These are phyloP conservation scores for Benitochromis conjunctus DNA, from an alignment of 2,113 vertebrate species.

Conservation along the genomic window DNA sequence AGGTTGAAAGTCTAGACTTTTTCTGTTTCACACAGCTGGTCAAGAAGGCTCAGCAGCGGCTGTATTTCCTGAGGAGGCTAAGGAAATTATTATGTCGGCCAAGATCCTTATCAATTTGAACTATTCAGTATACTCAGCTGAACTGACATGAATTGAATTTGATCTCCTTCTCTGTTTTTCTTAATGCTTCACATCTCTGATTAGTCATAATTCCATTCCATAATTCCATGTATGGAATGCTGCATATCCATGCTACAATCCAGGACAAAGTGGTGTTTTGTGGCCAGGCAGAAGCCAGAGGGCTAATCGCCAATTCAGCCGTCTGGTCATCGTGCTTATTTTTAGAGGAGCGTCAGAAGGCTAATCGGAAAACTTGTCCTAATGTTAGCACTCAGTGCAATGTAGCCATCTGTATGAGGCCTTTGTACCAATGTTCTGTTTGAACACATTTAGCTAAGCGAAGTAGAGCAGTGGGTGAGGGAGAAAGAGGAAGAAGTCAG, in stretches of 20 bases:
- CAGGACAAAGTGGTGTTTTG: background rate
- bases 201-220: conserved; percentile 51
- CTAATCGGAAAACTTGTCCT: conserved; percentile 33
- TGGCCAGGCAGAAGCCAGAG: conserved; percentile 2
- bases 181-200: conserved; percentile 26
- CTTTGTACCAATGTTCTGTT: background rate
- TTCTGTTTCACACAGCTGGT: too few relatives aligned
- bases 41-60: too few relatives aligned
- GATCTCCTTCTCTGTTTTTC: background rate
- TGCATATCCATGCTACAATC: background rate
- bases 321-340: conserved; percentile 56
- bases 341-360: conserved; percentile 49
- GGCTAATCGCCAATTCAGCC: conserved; percentile 59
- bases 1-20: background rate
- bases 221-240: conserved; percentile 45
- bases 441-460: background rate
- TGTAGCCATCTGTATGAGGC: conserved; percentile 13
- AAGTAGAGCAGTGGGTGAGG: background rate
- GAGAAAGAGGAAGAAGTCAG: background rate
- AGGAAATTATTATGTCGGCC: too few relatives aligned
- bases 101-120: too few relatives aligned
- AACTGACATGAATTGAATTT: conserved; percentile 40
- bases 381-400: conserved; percentile 27
- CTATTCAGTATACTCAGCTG: conserved; percentile 30
- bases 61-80: too few relatives aligned